Evolutionary conservation across 2,888 invertebrate genomes (phyloP).

Genomic region (Crioceris asparagi): DNA sequence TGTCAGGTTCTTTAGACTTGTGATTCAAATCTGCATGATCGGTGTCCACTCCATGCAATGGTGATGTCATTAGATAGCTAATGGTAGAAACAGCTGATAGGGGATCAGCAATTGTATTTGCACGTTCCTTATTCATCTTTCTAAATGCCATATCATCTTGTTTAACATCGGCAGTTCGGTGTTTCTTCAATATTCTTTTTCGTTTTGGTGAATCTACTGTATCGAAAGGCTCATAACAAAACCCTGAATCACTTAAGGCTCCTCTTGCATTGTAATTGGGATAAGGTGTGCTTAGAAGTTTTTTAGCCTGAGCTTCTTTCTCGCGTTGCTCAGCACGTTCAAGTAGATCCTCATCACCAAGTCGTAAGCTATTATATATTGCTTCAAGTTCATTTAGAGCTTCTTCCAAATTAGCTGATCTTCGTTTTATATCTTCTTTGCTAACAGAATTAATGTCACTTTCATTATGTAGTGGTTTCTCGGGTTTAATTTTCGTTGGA

Average conservation of each 20-base stretch:
- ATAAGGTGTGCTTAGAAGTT: constrained; percentile 15
- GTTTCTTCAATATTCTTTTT: constrained; percentile 29
- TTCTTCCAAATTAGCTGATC: constrained; percentile 74
- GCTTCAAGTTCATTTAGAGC: constrained; percentile 82
- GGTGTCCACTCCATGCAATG: constrained; percentile 48
- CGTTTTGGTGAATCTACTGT: constrained; percentile 28
- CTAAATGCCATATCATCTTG: constrained; percentile 75
- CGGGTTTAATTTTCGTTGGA: constrained; percentile 8
- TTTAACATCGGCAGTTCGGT: constrained; percentile 52
- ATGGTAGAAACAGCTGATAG: constrained; percentile 42
- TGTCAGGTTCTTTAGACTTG: constrained; percentile 57
- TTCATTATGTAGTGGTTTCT: constrained; percentile 6
- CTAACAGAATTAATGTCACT: neutral
- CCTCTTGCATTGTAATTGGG: constrained; percentile 27
- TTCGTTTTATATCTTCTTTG: constrained; percentile 38
- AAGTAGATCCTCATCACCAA: constrained; percentile 71
- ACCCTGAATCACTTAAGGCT: constrained; percentile 36
- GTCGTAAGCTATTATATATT: constrained; percentile 79
- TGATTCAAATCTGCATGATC: constrained; percentile 38
- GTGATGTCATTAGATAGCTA: constrained; percentile 62
- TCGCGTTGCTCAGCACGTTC: constrained; percentile 70
- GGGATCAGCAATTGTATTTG: constrained; percentile 39
- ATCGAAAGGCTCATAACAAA: constrained; percentile 35
- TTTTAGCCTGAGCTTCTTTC: constrained; percentile 32
- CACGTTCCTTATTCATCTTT: constrained; percentile 52